Conservation (phyloP, 37 sponge, comb jelly and placozoan genomes). For the Oscarella lobularis region DNA sequence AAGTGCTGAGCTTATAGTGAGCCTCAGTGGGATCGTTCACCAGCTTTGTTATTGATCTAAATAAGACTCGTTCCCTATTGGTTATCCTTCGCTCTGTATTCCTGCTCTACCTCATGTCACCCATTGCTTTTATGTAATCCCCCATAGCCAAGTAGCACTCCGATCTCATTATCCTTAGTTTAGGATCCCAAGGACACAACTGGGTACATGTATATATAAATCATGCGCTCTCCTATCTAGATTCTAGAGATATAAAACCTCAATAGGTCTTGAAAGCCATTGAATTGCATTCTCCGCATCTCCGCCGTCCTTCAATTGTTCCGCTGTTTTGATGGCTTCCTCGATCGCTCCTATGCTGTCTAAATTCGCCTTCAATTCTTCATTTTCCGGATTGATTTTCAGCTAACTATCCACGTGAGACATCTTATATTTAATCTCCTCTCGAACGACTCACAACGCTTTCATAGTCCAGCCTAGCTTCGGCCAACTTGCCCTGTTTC, state of each 20-base stretch:
- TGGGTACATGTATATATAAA: too few species aligned
- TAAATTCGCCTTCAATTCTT: background rate
- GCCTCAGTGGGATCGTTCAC: slow-evolving; percentile 79
- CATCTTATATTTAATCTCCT: slow-evolving; percentile 14
- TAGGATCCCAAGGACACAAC: slow-evolving; percentile 70
- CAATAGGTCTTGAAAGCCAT: background rate
- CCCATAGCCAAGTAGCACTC: slow-evolving; percentile 45
- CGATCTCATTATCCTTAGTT: slow-evolving; percentile 55
- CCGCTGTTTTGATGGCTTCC: background rate
- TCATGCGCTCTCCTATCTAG: too few species aligned
- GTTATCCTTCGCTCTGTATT: background rate
- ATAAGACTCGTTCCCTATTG: background rate
- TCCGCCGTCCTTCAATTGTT: slow-evolving; percentile 5
- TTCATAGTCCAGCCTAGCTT: slow-evolving; percentile 48
- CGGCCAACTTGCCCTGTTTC: slow-evolving; percentile 64
- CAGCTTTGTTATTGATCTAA: slow-evolving; percentile 71
- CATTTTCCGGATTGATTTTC: background rate
- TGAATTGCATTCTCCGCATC: background rate
- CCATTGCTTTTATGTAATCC: slow-evolving; percentile 53
- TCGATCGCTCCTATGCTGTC: slow-evolving; percentile 6
- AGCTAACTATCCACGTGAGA: background rate
- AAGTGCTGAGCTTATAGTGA: slow-evolving; percentile 47
- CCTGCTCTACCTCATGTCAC: slow-evolving; percentile 56
- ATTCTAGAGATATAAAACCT: too few species aligned
- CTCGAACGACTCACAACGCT: slow-evolving; percentile 26